Percentiles rank a stretch among this genome's conserved stretches.
Evolutionary conservation across 2,888 invertebrate genomes (phyloP).

Genomic region (Drosophila kanekoi): DNA sequence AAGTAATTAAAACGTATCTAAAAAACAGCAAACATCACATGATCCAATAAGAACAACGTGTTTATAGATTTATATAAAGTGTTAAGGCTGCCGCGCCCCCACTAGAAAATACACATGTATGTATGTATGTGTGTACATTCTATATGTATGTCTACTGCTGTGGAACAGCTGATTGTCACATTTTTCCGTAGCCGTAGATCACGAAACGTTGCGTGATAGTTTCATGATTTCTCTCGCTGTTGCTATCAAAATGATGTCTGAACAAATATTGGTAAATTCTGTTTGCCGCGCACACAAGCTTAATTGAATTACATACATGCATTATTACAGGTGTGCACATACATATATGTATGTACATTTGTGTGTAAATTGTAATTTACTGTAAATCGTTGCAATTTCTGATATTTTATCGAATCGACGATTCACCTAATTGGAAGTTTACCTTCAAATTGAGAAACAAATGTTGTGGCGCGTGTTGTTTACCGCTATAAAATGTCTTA

Average conservation of each 20-base stretch:
- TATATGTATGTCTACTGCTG: neutral
- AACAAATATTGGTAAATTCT: slow-evolving; percentile 26
- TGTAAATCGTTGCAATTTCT: slow-evolving; percentile 25
- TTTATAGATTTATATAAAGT: slow-evolving; percentile 8
- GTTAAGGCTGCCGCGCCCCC: slow-evolving; percentile 57
- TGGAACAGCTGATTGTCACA: slow-evolving; percentile 64
- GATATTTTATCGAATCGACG: slow-evolving; percentile 6
- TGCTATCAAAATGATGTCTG: slow-evolving; percentile 36
- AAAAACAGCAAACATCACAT: slow-evolving; percentile 58
- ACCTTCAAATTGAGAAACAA: slow-evolving; percentile 58
- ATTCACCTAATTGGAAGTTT: slow-evolving; percentile 52
- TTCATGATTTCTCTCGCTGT: slow-evolving; percentile 46
- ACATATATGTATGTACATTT: too few relatives aligned
- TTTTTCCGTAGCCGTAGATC: slow-evolving; percentile 22
- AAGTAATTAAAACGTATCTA: slow-evolving; percentile 38
- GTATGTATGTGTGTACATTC: neutral
- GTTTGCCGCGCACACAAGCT: slow-evolving; percentile 18
- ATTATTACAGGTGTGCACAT: neutral
- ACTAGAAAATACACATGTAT: slow-evolving; percentile 1
- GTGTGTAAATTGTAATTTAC: slow-evolving; percentile 11
- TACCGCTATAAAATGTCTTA: slow-evolving; percentile 46
- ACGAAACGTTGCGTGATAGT: slow-evolving; percentile 60
- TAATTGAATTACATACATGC: slow-evolving; percentile 45
- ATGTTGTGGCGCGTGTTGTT: slow-evolving; percentile 34
- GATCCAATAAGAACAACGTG: slow-evolving; percentile 43